Evolutionary conservation across 1,140 invertebrate species (phyloP).

Genomic region (Nylanderia fulva): DNA sequence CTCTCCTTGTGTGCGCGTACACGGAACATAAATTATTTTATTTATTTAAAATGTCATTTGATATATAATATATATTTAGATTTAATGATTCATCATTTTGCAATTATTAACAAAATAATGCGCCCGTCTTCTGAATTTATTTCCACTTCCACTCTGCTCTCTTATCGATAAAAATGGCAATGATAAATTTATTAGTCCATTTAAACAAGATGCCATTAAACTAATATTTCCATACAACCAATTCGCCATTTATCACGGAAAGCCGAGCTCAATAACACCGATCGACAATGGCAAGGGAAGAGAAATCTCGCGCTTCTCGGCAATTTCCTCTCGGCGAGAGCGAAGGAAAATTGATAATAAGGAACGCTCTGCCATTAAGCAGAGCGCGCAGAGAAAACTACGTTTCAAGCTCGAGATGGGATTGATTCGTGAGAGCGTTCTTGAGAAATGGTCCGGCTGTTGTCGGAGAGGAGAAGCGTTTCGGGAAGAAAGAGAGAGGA

Average conservation of each 20-base stretch:
- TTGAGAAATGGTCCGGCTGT: slow-evolving; percentile 34
- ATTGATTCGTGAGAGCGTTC: slow-evolving; percentile 50
- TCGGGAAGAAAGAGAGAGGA: slow-evolving; percentile 34
- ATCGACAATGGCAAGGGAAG: slow-evolving; percentile 5
- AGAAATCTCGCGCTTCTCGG: slow-evolving; percentile 36
- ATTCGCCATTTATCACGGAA: slow-evolving; percentile 29
- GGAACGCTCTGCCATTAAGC: slow-evolving; percentile 41
- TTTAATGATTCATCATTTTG: background rate
- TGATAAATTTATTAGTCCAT: slow-evolving; percentile 28
- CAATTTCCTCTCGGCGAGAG: slow-evolving; percentile 33
- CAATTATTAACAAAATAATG: slow-evolving; percentile 15
- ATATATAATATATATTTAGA: background rate
- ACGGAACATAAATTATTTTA: background rate
- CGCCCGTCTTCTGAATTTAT: background rate
- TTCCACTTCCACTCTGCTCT: background rate
- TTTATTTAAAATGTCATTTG: background rate
- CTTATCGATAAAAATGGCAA: background rate
- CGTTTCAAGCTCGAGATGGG: slow-evolving; percentile 31
- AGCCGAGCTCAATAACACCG: slow-evolving; percentile 22
- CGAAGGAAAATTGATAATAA: slow-evolving; percentile 48
- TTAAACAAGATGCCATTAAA: slow-evolving; percentile 23
- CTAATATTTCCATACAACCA: slow-evolving; percentile 27
- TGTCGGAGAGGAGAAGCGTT: slow-evolving; percentile 9
- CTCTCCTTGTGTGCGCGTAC: background rate
- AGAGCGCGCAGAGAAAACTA: slow-evolving; percentile 14